Percentiles rank a stretch among this genome's conserved stretches.
These are phyloP conservation scores for Lepisosteus osseus DNA, from an alignment of 2,113 vertebrate genomes.

Conservation along the genomic window DNA sequence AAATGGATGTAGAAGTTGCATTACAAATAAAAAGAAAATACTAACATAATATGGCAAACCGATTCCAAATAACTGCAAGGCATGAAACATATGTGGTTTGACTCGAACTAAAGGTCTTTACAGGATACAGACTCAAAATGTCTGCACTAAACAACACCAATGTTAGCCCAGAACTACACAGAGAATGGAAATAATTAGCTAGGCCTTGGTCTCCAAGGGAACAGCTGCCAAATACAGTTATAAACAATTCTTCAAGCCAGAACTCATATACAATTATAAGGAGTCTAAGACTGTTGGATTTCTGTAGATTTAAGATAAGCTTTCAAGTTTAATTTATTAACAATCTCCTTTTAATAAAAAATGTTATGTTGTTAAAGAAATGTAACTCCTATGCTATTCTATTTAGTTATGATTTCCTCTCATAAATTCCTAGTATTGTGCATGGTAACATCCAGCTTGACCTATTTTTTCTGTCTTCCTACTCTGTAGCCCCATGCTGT, in stretches of 20 bases:
- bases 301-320: neutral
- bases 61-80: too few species aligned
- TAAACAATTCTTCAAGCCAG: conserved; percentile 47
- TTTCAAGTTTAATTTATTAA: neutral
- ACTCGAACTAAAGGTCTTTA: too few species aligned
- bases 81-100: too few species aligned
- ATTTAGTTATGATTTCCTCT: neutral
- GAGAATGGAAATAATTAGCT: conserved; percentile 59
- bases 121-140: conserved; percentile 15
- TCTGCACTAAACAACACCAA: conserved; percentile 24
- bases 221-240: conserved; percentile 49
- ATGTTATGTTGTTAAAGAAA: neutral
- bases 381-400: neutral
- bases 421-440: neutral
- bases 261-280: conserved; percentile 35
- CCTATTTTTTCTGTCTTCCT: too few species aligned
- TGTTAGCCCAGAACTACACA: conserved; percentile 21
- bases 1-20: too few species aligned
- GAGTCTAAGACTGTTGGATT: conserved; percentile 20
- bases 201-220: conserved; percentile 45
- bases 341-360: conserved; percentile 8
- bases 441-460: too few species aligned
- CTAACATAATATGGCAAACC: too few species aligned
- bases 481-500: too few species aligned
- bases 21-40: too few species aligned